Evolutionary conservation across 2,113 vertebrate genomes (phyloP).

Genomic region (Ailuropoda melanoleuca): DNA sequence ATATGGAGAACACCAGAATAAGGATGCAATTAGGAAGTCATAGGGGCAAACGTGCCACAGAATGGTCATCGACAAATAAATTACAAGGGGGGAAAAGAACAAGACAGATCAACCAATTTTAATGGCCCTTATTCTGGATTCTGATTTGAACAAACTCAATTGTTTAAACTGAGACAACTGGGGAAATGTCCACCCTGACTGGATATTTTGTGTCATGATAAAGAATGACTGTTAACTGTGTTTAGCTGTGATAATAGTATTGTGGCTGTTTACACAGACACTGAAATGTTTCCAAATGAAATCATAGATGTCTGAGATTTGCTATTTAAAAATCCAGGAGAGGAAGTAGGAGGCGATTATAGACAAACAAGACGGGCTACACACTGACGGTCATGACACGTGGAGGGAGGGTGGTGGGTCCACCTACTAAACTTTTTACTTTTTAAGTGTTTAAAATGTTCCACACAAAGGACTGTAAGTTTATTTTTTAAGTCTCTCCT

Average conservation of each 20-base stretch:
- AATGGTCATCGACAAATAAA: background rate
- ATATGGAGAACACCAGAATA: background rate
- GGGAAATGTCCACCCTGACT: background rate
- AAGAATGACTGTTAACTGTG: background rate
- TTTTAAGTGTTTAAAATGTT: background rate
- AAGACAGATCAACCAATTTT: background rate
- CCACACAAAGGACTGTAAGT: background rate
- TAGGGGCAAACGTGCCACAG: background rate
- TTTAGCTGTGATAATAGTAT: background rate
- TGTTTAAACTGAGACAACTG: background rate
- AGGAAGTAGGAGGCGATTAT: background rate
- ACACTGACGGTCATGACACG: background rate
- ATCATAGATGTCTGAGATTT: background rate
- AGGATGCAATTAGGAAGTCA: background rate
- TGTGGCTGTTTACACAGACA: background rate
- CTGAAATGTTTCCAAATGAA: background rate
- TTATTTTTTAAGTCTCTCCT: background rate
- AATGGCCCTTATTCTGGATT: background rate
- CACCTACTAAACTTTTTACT: background rate
- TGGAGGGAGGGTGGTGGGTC: background rate
- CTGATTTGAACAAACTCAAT: background rate
- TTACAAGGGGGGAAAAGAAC: background rate
- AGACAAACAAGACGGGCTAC: background rate
- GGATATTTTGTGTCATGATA: background rate
- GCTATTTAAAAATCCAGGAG: background rate